Conservation (phyloP, 2,797 vertebrate genomes). For the Menidia menidia region DNA sequence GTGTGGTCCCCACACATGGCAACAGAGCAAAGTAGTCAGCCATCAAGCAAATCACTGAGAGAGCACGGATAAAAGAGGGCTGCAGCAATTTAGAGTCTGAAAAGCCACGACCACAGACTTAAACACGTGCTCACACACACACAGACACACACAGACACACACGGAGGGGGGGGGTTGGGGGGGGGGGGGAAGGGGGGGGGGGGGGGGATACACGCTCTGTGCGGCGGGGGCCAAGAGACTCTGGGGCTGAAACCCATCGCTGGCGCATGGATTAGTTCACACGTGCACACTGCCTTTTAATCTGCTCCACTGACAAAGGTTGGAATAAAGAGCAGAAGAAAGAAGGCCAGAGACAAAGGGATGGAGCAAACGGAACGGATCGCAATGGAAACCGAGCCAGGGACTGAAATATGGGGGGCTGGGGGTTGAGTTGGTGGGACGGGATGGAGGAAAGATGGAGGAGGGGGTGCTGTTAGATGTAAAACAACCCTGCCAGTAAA, state of each 20-base stretch:
- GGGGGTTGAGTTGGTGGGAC: background rate
- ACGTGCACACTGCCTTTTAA: constrained; percentile 82
- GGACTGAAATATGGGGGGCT: background rate
- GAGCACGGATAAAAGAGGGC: constrained; percentile 33
- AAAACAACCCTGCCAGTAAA: background rate
- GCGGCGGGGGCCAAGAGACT: constrained; percentile 60
- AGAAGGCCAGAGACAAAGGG: constrained; percentile 34
- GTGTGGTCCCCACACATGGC: constrained; percentile 22
- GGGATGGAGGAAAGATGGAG: background rate
- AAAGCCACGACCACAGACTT: constrained; percentile 29
- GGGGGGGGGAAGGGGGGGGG: too few relatives aligned
- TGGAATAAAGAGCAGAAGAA: constrained; percentile 37
- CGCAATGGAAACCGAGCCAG: constrained; percentile 12
- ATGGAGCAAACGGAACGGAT: constrained; percentile 17
- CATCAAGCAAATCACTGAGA: constrained; percentile 16
- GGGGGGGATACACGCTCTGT: constrained; percentile 33
- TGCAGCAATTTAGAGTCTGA: constrained; percentile 31
- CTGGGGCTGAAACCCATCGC: constrained; percentile 71
- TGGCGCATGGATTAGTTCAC: constrained; percentile 83
- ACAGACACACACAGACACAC: constrained; percentile 44
- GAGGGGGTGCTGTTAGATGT: constrained; percentile 4
- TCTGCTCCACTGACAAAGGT: constrained; percentile 74
- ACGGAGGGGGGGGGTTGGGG: constrained; percentile 32
- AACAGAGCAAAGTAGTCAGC: constrained; percentile 22
- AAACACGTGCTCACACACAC: constrained; percentile 42